phyloP scores from a whole-genome alignment of 2,797 vertebrate genomes.

The Varecia variegata region DNA sequence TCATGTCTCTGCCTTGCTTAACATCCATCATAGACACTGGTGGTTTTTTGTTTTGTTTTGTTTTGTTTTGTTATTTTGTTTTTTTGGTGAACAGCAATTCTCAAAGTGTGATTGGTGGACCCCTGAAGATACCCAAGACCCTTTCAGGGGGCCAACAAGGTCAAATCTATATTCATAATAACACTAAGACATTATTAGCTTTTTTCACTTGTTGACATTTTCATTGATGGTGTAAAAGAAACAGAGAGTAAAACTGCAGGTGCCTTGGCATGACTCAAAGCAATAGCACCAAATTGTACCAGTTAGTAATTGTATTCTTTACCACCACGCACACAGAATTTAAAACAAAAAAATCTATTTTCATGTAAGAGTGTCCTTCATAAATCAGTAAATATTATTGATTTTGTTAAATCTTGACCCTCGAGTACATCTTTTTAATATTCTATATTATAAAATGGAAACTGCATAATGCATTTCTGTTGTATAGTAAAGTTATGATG shows the following conservation, averaged over 20 bases:
- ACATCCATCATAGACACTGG: not conserved
- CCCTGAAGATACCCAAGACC: not conserved
- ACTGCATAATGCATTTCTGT: not conserved
- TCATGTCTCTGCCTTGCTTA: not conserved
- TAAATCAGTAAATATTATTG: not conserved
- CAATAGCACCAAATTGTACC: not conserved
- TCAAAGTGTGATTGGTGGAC: not conserved
- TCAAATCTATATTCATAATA: not conserved
- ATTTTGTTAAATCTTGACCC: not conserved
- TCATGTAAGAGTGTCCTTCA: not conserved
- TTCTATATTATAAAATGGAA: not conserved
- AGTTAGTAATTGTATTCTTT: not conserved
- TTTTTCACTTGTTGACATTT: constrained; percentile 27
- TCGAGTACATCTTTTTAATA: not conserved
- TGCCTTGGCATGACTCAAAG: not conserved
- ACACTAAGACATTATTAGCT: not conserved
- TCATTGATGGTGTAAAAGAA: not conserved
- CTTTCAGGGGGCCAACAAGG: not conserved
- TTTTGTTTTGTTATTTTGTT: not conserved
- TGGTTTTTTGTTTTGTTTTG: not conserved
- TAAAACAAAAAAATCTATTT: not conserved
- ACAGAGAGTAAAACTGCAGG: not conserved
- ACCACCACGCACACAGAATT: not conserved
- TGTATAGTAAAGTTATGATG: not conserved
- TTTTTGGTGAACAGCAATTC: not conserved